phyloP scores from a whole-genome alignment of 2,888 invertebrate species.

The Eilema griseolum region DNA sequence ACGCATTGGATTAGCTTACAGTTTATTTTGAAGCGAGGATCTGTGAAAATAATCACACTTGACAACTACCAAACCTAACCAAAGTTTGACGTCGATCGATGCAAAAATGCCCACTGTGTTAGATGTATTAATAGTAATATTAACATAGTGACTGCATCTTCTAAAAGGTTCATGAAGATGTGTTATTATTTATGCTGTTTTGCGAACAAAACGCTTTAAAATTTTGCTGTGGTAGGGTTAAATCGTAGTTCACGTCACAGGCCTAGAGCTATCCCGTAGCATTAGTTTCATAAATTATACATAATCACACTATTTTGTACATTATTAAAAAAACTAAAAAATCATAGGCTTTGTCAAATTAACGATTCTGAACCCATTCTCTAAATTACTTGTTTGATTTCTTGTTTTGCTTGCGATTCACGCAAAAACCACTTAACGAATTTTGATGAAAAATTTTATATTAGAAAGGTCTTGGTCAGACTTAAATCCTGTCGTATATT shows the following conservation, averaged over 20 bases:
- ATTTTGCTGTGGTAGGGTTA: not conserved
- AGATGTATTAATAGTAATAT: not conserved
- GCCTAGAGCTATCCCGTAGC: not conserved
- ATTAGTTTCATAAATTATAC: not conserved
- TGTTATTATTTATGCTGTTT: not conserved
- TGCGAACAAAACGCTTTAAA: too few relatives aligned
- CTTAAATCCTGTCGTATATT: too few relatives aligned
- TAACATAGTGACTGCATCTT: slow-evolving; percentile 10
- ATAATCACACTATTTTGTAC: too few relatives aligned
- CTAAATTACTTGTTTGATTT: too few relatives aligned
- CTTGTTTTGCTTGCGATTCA: too few relatives aligned
- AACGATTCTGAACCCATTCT: too few relatives aligned
- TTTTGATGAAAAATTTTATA: too few relatives aligned
- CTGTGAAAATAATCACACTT: slow-evolving; percentile 66
- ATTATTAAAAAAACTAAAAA: not conserved
- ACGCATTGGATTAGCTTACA: slow-evolving; percentile 65
- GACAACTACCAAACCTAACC: slow-evolving; percentile 41
- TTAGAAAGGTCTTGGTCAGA: too few relatives aligned
- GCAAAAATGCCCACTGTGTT: slow-evolving; percentile 21
- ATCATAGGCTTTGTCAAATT: too few relatives aligned
- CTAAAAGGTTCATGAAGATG: too few relatives aligned
- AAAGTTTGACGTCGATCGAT: not conserved
- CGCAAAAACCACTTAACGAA: too few relatives aligned
- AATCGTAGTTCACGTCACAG: too few relatives aligned
- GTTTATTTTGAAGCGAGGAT: slow-evolving; percentile 71